These are phyloP conservation scores for Neoitamus cyanurus DNA, from an alignment of 2,888 invertebrate species.

Conservation along the genomic window DNA sequence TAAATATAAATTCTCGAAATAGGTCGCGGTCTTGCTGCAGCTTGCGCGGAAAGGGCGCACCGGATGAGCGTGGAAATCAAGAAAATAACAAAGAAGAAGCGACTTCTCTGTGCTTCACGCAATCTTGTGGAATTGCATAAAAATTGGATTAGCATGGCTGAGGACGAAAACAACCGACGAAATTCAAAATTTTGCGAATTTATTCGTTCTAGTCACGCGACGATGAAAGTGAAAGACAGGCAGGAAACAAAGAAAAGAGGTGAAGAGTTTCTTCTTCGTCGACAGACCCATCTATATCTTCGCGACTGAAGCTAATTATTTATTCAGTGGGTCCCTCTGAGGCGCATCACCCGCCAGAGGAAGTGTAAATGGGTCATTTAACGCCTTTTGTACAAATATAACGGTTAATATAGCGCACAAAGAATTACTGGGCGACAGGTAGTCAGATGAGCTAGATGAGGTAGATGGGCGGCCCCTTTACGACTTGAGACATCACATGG, in stretches of 20 bases:
- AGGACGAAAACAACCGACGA: neutral
- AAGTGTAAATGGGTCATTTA: constrained; percentile 18
- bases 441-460: neutral
- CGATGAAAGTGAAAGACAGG: neutral
- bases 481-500: neutral
- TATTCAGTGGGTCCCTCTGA: neutral
- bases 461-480: neutral
- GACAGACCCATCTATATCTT: neutral
- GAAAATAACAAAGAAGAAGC: neutral
- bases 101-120: neutral
- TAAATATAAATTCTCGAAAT: neutral
- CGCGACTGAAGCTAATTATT: neutral
- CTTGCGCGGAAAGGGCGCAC: neutral
- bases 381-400: neutral
- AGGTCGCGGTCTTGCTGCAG: neutral
- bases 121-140: neutral
- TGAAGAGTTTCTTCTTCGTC: neutral
- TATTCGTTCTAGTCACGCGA: neutral
- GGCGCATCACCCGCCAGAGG: neutral
- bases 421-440: neutral
- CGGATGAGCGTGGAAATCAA: neutral
- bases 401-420: neutral
- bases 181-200: neutral
- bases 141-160: neutral
- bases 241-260: neutral